Evolutionary conservation across 2,888 invertebrate species (phyloP), one percentile per base, ranked within the genome.

Genomic region (Sinodicranocentrus sp.): DNA sequence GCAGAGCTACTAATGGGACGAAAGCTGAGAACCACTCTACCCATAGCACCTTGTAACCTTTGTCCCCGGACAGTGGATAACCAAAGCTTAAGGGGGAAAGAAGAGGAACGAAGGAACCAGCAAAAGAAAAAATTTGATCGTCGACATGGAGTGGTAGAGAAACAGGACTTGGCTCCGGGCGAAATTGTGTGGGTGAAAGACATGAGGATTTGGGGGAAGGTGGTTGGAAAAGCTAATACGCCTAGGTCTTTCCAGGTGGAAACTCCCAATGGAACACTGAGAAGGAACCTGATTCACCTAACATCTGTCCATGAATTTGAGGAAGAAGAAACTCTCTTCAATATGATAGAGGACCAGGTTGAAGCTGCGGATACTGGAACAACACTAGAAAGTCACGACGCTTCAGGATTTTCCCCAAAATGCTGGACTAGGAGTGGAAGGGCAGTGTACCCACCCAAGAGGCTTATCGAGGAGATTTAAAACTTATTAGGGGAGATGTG

Each of bases 1-100:
- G 88, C 89, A 2, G 89, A 89, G 82, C 80, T 90, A 10, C 86
- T 89, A 8, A 87, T 89, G 85, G 89, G 89, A 17, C 33, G 89
- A 23, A 87, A 86, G 48, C 78, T 89, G 33, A 72, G 88, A 54
- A 86, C 87, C 68, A 68, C 84, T 6, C 57, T 89, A 90, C 82
- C 75, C 89, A 13, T 13, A 6, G 3, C 33, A 0, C 33, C 76
- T 0, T 1, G 13, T 1, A n/a, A 3, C 0, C 39, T 76, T 1
- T 15, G 10, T 0, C 76, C 76, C 1, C 52, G 15, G n/a, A 10
- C 17, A 1, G 76, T 76, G 33, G 76, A 76, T 10, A 1, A 0
- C 0, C 1, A 44, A 2, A 19, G 25, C 0, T 33, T 87, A 0
- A 44, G 33, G 39, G 8, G 23, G 15, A 86, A 84, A 70, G 87